Percentiles rank a stretch among this genome's conserved stretches.
phyloP scores from a whole-genome alignment of 2,888 invertebrate genomes.

The Amblyjoppa fuscipennis region DNA sequence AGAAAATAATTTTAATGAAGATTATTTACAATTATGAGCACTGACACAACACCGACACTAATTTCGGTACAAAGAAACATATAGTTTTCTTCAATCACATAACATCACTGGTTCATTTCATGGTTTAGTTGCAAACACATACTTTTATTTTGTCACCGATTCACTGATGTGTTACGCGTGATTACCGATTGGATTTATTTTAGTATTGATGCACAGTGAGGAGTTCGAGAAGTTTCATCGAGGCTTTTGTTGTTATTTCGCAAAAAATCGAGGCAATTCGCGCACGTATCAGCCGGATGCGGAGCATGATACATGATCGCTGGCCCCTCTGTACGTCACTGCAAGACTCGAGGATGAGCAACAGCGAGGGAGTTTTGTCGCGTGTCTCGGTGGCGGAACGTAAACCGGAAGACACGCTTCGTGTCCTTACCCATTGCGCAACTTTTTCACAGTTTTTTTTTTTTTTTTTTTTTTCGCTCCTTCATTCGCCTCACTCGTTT shows the following conservation, averaged over 20 bases:
- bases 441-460: conserved; percentile 66
- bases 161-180: not conserved
- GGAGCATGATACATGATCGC: conserved; percentile 78
- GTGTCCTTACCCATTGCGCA: conserved; percentile 78
- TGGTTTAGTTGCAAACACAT: not conserved
- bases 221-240: not conserved
- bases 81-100: not conserved
- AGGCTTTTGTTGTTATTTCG: conserved; percentile 20
- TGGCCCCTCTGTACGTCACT: conserved; percentile 75
- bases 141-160: not conserved
- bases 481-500: conserved; percentile 21
- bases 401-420: conserved; percentile 83
- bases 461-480: conserved; percentile 55
- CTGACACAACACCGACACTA: not conserved
- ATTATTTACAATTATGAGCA: not conserved
- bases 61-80: not conserved
- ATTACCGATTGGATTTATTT: not conserved
- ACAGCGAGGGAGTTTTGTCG: conserved; percentile 76
- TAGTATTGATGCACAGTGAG: not conserved
- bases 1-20: no score
- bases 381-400: conserved; percentile 78
- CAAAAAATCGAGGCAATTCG: conserved; percentile 40
- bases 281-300: conserved; percentile 69
- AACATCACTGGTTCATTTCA: not conserved
- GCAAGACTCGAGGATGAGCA: conserved; percentile 63